These are phyloP conservation scores for Polia nebulosa DNA, from an alignment of 2,888 invertebrate genomes.

Conservation along the genomic window DNA sequence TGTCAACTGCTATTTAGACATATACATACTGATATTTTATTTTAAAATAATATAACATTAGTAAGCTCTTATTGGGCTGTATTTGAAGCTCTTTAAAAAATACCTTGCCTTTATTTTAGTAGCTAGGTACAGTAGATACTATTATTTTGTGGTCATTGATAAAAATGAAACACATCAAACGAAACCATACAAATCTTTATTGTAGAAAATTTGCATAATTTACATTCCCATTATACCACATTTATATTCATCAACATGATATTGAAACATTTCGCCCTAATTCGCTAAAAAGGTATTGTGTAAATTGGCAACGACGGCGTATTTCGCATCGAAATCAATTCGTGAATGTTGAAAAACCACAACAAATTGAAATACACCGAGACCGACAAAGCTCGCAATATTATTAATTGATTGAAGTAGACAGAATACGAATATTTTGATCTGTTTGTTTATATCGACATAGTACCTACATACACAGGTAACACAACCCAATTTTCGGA, in stretches of 20 bases:
- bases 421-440: constrained; percentile 39
- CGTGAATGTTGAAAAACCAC: constrained; percentile 68
- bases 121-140: too few relatives aligned
- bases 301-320: constrained; percentile 57
- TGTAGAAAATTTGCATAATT: constrained; percentile 7
- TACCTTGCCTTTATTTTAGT: too few relatives aligned
- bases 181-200: background rate
- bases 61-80: too few relatives aligned
- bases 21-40: too few relatives aligned
- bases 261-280: constrained; percentile 54
- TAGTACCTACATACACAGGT: background rate
- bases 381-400: constrained; percentile 60
- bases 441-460: constrained; percentile 30
- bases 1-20: too few relatives aligned
- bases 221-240: constrained; percentile 8
- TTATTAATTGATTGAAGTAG: constrained; percentile 65
- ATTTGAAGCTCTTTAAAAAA: too few relatives aligned
- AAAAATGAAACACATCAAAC: background rate
- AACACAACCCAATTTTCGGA: background rate
- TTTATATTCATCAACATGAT: constrained; percentile 50
- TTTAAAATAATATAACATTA: too few relatives aligned
- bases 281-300: constrained; percentile 63
- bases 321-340: constrained; percentile 67
- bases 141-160: background rate
- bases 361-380: constrained; percentile 70